Percentiles rank a stretch among this genome's conserved stretches.
phyloP scores from a whole-genome alignment of 2,113 vertebrate species.

The Cyprinodon tularosa region DNA sequence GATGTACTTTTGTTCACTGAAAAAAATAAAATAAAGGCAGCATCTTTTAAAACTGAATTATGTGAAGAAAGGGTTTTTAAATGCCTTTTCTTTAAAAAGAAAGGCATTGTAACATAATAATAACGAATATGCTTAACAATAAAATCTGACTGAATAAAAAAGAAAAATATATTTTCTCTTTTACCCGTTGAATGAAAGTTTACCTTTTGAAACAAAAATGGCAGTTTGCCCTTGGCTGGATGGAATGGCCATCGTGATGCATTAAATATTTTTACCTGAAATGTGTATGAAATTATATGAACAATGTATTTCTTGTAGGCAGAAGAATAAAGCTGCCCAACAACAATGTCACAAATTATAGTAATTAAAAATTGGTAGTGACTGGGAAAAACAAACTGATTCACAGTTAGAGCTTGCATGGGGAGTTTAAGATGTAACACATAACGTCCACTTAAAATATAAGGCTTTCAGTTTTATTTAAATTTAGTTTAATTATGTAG shows the following conservation, averaged over 20 bases:
- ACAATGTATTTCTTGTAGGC: not conserved
- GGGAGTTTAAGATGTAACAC: not conserved
- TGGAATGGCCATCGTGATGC: not conserved
- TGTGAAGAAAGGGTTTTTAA: not conserved
- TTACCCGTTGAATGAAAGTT: not conserved
- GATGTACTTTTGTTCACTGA: constrained; percentile 47
- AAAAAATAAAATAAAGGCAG: constrained; percentile 9
- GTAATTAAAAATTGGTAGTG: not conserved
- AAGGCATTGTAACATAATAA: not conserved
- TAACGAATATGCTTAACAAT: not conserved
- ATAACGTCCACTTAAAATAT: not conserved
- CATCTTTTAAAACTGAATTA: too few species aligned
- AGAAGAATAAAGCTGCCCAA: not conserved
- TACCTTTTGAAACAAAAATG: not conserved
- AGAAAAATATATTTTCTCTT: not conserved
- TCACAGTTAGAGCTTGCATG: not conserved
- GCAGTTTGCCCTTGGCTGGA: too few species aligned
- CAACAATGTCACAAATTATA: not conserved
- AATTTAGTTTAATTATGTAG: not conserved
- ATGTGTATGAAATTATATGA: too few species aligned
- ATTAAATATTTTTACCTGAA: too few species aligned
- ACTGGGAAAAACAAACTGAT: not conserved
- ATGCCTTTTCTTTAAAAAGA: not conserved
- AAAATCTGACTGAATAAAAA: not conserved
- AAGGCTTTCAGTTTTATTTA: not conserved